These are phyloP conservation scores for Eurosta solidaginis DNA, from an alignment of 1,140 invertebrate species.

Conservation along the genomic window DNA sequence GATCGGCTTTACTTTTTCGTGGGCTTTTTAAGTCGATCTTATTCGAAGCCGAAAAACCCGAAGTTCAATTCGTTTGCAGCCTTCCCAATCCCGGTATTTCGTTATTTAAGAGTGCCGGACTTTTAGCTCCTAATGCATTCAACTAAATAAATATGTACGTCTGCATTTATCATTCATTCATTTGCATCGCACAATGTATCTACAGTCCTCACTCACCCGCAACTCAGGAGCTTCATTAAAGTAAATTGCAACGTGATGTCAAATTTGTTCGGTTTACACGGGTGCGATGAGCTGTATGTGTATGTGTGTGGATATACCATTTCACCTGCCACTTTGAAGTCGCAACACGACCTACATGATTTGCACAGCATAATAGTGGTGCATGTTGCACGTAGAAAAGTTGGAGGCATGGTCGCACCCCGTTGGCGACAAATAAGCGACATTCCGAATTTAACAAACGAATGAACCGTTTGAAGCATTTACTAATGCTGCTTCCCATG, in stretches of 20 bases:
- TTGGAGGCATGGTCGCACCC: background rate
- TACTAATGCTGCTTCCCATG: background rate
- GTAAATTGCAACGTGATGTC: conserved; percentile 13
- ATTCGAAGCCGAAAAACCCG: no score
- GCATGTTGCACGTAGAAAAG: background rate
- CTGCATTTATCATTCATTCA: conserved; percentile 18
- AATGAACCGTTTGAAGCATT: background rate
- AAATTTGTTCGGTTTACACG: background rate
- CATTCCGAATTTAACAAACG: conserved; percentile 27
- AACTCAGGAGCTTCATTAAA: background rate
- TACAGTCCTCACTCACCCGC: background rate
- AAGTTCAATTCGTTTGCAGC: no score
- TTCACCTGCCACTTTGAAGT: background rate
- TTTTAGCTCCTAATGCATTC: no score
- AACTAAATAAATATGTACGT: background rate
- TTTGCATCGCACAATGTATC: background rate
- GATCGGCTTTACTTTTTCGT: no score
- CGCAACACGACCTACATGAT: background rate
- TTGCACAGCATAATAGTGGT: background rate
- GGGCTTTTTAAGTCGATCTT: no score
- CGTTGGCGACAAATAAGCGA: conserved; percentile 8
- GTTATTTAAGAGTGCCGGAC: no score
- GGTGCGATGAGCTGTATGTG: background rate
- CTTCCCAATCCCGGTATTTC: no score
- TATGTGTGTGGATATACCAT: background rate